Base-by-base conservation (phyloP, 2,888 invertebrate genomes). In the Epicampocera succincta region DNA sequence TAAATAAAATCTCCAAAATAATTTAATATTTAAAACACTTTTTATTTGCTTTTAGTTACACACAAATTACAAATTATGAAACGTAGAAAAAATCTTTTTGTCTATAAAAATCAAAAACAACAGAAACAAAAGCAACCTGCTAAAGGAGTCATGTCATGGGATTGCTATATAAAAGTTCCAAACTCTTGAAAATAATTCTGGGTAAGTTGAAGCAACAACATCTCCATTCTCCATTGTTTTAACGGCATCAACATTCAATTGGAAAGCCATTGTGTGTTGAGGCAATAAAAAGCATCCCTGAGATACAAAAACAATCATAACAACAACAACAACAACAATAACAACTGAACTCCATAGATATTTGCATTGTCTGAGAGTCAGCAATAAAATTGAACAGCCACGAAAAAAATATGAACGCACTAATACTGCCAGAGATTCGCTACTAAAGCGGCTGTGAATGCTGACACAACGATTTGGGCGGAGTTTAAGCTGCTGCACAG, bases 111-210 rank as follows among this genome's bases (percentile, higher is more conserved):
- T 11, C 60, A 76, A 85, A 86, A 85, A 87, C 85, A 85, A 89
- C 86, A 85, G 87, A 85, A 84, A 86, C 73, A 83, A 87, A 86
- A 85, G 84, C 87, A 84, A 84, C 85, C 85, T 85, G 86, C 86
- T 87, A 85, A 86, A 87, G 90, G 88, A 90, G 89, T 88, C 90
- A 90, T 90, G 90, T 90, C 90, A 90, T 90, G 90, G 90, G 90
- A 90, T 90, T 90, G 90, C 88, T 90, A 90, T 90, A 89, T 90
- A 90, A 90, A 89, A 85, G 90, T 89, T 90, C 90, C 91, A 90
- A 89, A 88, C 90, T 90, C 91, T 90, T 90, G 91, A 90, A 89
- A 86, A 87, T 86, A 90, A 90, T 90, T 90, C 90, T 90, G 90
- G 90, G 90, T 90, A 85, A 88, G 90, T 89, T 60, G 4, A 74